Evolutionary conservation across 2,888 invertebrate genomes (phyloP).

Genomic region (Nematopogon swammerdamellus): DNA sequence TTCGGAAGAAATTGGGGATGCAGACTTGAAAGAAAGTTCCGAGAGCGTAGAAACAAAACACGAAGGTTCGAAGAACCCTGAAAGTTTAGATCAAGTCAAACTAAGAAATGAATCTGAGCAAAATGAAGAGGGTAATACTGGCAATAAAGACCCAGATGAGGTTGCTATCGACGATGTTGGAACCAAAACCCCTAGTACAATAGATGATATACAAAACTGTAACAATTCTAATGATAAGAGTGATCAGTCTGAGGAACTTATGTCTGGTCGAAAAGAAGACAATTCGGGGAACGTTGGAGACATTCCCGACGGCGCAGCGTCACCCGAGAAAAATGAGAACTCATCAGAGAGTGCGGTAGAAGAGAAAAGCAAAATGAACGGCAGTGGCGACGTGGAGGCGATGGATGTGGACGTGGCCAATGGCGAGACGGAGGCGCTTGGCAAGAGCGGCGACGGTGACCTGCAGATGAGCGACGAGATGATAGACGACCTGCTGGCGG

Average conservation of each 20-base stretch:
- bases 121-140: constrained; percentile 4
- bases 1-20: background rate
- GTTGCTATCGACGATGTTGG: no score
- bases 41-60: no score
- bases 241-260: no score
- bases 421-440: background rate
- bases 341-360: background rate
- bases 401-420: constrained; percentile 1
- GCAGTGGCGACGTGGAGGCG: background rate
- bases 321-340: no score
- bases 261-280: no score
- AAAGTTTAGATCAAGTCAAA: background rate
- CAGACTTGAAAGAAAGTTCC: background rate
- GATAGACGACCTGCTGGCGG: constrained; percentile 32
- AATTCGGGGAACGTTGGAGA: no score
- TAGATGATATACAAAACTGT: no score
- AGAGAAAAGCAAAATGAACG: background rate
- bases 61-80: no score
- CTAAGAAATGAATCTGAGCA: constrained; percentile 9
- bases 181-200: no score
- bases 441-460: constrained; percentile 11
- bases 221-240: no score
- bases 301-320: no score
- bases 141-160: no score
- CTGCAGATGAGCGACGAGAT: constrained; percentile 31